Conservation (phyloP, 2,888 invertebrate genomes). For the Trilocha varians region DNA sequence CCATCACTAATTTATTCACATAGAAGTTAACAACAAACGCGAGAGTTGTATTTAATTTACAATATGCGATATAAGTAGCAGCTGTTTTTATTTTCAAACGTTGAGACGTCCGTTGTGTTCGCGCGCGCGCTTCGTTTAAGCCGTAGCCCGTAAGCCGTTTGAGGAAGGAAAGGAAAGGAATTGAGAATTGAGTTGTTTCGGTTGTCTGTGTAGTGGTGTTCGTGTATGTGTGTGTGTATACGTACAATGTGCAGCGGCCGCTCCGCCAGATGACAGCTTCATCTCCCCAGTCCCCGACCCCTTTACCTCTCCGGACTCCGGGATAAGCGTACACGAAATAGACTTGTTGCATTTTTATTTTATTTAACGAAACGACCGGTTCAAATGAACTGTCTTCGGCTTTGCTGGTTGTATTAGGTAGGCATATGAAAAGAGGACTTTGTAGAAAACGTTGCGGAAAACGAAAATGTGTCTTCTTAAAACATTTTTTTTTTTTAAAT, state of each 20-base stretch:
- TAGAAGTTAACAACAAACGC: constrained; percentile 14
- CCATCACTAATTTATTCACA: constrained; percentile 28
- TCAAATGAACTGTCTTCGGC: constrained; percentile 35
- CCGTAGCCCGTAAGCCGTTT: too few relatives aligned
- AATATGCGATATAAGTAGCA: neutral
- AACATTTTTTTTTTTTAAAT: too few relatives aligned
- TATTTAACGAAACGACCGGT: constrained; percentile 45
- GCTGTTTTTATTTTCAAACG: constrained; percentile 7
- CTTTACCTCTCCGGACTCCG: constrained; percentile 20
- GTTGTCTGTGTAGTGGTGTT: constrained; percentile 16
- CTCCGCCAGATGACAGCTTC: constrained; percentile 56
- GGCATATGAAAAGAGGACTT: too few relatives aligned
- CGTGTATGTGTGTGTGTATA: neutral
- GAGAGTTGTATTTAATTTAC: neutral
- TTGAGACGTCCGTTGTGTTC: constrained; percentile 23
- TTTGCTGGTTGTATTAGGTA: constrained; percentile 11
- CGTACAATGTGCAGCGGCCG: constrained; percentile 18
- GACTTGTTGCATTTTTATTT: constrained; percentile 57
- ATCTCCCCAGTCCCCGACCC: constrained; percentile 35
- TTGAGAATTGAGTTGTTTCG: constrained; percentile 20
- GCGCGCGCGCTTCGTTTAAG: constrained; percentile 60
- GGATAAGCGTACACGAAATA: constrained; percentile 42
- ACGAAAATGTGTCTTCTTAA: too few relatives aligned
- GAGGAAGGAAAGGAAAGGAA: constrained; percentile 15
- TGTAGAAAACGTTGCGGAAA: too few relatives aligned